Conservation (phyloP, 2,113 vertebrate genomes). For the Tursiops truncatus region DNA sequence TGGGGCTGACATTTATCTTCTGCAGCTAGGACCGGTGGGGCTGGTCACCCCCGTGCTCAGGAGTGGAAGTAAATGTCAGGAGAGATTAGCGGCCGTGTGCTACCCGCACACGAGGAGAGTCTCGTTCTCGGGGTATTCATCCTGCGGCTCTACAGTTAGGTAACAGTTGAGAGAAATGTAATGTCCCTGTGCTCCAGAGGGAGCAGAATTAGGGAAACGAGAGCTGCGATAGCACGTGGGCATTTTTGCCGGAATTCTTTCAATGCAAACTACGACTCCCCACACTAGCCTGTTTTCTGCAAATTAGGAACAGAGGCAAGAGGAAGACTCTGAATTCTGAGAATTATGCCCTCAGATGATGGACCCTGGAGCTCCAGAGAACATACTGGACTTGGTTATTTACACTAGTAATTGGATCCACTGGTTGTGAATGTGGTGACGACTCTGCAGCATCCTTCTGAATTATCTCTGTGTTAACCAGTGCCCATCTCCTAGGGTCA, state of each 20-base stretch:
- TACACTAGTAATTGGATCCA: not conserved
- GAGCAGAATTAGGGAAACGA: constrained; percentile 54
- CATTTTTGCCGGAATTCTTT: constrained; percentile 12
- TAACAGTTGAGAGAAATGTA: constrained; percentile 81
- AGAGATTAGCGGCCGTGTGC: constrained; percentile 83
- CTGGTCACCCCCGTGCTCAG: constrained; percentile 82
- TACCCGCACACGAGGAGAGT: constrained; percentile 76
- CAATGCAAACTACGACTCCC: not conserved
- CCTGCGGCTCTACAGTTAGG: constrained; percentile 69
- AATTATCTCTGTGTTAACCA: not conserved
- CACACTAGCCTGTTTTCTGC: not conserved
- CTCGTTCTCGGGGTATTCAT: constrained; percentile 76
- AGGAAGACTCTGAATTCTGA: not conserved
- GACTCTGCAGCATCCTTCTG: not conserved
- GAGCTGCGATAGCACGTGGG: not conserved
- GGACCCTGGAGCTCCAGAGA: not conserved
- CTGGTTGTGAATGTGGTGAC: not conserved
- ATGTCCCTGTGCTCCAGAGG: constrained; percentile 54
- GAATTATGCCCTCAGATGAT: not conserved
- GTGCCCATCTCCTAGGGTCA: not conserved
- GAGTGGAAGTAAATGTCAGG: constrained; percentile 84
- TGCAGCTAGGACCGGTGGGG: constrained; percentile 78
- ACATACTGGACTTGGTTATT: not conserved
- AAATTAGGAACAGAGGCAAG: not conserved
- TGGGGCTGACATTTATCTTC: constrained; percentile 83